phyloP scores from a whole-genome alignment of 2,797 vertebrate species.

The Lacerta bilineata region DNA sequence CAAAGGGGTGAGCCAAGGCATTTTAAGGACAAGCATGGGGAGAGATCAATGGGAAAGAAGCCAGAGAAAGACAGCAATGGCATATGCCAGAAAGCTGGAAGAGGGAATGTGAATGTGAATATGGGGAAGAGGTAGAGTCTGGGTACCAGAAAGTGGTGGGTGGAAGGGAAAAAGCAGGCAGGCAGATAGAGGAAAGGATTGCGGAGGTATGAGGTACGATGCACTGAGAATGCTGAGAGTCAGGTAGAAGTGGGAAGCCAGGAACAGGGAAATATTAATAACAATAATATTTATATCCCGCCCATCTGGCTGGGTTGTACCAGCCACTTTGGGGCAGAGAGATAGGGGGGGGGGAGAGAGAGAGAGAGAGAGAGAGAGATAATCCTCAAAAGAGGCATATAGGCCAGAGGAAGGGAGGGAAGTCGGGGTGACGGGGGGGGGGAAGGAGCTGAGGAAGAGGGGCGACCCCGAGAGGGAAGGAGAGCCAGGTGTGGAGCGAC shows the following conservation, averaged over 20 bases:
- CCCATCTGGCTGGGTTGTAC: too few species aligned
- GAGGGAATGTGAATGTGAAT: not conserved
- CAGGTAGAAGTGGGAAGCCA: not conserved
- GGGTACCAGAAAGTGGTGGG: not conserved
- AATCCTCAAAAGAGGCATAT: not conserved
- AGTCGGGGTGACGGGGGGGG: not conserved
- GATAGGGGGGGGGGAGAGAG: not conserved
- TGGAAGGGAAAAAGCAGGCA: too few species aligned
- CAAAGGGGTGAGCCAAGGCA: not conserved
- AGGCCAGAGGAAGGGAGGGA: not conserved
- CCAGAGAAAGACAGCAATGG: not conserved
- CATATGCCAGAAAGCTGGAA: not conserved
- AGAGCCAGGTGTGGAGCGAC: not conserved
- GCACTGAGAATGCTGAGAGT: not conserved
- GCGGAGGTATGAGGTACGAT: too few species aligned
- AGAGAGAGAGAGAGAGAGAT: not conserved
- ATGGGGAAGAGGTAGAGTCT: too few species aligned
- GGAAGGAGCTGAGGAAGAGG: not conserved
- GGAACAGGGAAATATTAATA: not conserved
- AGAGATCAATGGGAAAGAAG: not conserved
- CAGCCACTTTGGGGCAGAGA: too few species aligned
- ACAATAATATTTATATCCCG: not conserved
- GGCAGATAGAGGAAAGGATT: too few species aligned
- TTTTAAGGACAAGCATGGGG: constrained; percentile 14
- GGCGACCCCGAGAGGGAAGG: not conserved